Evolutionary conservation across 1,140 invertebrate species (phyloP), one percentile per base, ranked within the genome.

Genomic region (Calliopsis andreniformis): DNA sequence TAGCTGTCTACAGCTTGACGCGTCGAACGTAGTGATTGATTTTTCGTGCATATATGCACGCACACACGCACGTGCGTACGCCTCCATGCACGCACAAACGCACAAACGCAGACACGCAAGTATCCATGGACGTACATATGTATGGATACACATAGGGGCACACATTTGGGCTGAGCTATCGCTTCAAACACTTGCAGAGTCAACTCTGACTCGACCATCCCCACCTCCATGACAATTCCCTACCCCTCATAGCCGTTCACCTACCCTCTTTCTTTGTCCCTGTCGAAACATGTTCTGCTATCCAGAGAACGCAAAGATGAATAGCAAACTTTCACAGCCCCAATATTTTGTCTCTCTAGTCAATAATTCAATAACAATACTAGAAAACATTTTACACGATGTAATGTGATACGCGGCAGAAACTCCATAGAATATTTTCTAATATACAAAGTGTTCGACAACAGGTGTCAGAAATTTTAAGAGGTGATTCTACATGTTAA

Each of bases 1-100:
- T 79, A 70, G 80, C 63, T 66, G 72, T 66, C 62, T 61, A 59
- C 30, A 58, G 63, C 49, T 82, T 45, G 66, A 39, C 69, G 76
- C 53, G 81, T 84, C 81, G 81, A 84, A 84, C 64, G 66, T 58
- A 32, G 58, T 71, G 84, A 90, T 90, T 88, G 89, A 90, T 90
- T 90, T 90, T 90, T 90, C 88, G 79, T 80, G 63, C 73, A 84
- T 71, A 69, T 39, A 76, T 75, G 71, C 62, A 79, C 62, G 73
- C 63, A 56, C 64, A 59, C 45, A 53, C 18, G 35, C 63, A 56
- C 51, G 59, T 39, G 45, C 45, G 49, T 25, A 43, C 12, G 25
- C n/a, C n/a, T n/a, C n/a, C n/a, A n/a, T n/a, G n/a, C n/a, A 56
- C 51, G 59, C 45, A 45, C 45, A 47, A 23, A 43, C 12, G 25